Evolutionary conservation across 30 jellyfish, hydroid and myxozoan genomes (phyloP).

Genomic region (Sanderia malayensis): DNA sequence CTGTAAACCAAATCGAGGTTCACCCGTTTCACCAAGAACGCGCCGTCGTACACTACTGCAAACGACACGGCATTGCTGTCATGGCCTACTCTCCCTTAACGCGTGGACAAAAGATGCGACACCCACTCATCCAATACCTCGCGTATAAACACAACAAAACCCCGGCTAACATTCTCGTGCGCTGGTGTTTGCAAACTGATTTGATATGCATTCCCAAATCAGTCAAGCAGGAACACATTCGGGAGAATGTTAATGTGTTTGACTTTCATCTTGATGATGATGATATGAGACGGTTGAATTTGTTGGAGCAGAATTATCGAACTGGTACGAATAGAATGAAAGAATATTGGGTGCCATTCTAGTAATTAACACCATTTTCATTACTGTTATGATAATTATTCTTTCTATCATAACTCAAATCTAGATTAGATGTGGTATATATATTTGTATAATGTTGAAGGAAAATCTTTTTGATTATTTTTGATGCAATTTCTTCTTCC

Average conservation of each 20-base stretch:
- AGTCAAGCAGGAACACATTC: constrained; percentile 40
- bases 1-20: constrained; percentile 68
- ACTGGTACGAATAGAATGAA: constrained; percentile 52
- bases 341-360: constrained; percentile 48
- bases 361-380: too few species aligned
- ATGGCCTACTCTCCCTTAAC: constrained; percentile 84
- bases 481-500: too few species aligned
- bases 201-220: constrained; percentile 66
- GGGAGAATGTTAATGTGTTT: constrained; percentile 42
- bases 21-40: constrained; percentile 68
- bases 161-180: constrained; percentile 38
- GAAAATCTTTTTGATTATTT: too few species aligned
- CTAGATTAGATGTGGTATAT: too few species aligned
- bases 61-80: constrained; percentile 25
- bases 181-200: constrained; percentile 72
- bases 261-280: constrained; percentile 49
- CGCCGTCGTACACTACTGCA: constrained; percentile 52
- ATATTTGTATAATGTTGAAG: too few species aligned
- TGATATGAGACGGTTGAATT: constrained; percentile 44
- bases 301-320: constrained; percentile 47
- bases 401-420: too few species aligned
- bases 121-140: constrained; percentile 36
- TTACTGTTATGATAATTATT: too few species aligned
- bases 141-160: constrained; percentile 48
- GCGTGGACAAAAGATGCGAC: constrained; percentile 42